Base-by-base conservation (phyloP, 2,797 vertebrate species). In the Enteromius trimaculatus region DNA sequence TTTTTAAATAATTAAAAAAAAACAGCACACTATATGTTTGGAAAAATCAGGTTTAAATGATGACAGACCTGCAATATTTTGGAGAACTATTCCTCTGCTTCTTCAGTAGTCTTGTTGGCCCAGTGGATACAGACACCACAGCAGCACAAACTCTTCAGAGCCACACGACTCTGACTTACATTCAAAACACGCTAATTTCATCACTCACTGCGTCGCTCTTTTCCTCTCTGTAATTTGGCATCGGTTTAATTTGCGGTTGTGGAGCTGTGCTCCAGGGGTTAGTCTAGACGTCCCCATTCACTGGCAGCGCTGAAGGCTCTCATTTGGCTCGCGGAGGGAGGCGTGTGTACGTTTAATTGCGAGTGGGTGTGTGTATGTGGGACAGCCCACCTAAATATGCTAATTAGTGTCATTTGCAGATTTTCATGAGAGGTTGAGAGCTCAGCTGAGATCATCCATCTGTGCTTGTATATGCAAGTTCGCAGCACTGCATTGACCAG, bases 181-280 rank as follows among this genome's bases (percentile, higher is more conserved):
- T 58, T 68, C 21, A 60, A 68, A 74, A 17, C 9, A 47, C 37
- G 37, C 80, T 82, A 13, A 55, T 80, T 83, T 71, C 39, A 47
- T 77, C 86, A 77, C 76, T 79, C 16, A 14, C 64, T 16, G 60
- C 71, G 49, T 77, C 62, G 51, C 47, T 31, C 47, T 60, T 39
- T 81, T 34, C 51, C 71, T 58, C 84, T 69, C 78, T 75, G 62
- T 76, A 42, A 71, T 79, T 80, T 85, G 17, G 31, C 78, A 47
- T 60, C 62, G 26, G 19, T 85, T 80, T 85, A 85, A 85, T 85
- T 85, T 85, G 83, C 76, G 51, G 64, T 80, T 47, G 62, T 49
- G 78, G 53, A 49, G 66, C 70, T 55, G 16, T 31, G 62, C 83
- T 85, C 29, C 58, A 68, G 71, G 83, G 83, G 83, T 80, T 80